Percentiles rank a stretch among this genome's conserved stretches.
These are phyloP conservation scores for Callaeas wilsoni DNA, from an alignment of 2,113 vertebrate species.

Conservation along the genomic window DNA sequence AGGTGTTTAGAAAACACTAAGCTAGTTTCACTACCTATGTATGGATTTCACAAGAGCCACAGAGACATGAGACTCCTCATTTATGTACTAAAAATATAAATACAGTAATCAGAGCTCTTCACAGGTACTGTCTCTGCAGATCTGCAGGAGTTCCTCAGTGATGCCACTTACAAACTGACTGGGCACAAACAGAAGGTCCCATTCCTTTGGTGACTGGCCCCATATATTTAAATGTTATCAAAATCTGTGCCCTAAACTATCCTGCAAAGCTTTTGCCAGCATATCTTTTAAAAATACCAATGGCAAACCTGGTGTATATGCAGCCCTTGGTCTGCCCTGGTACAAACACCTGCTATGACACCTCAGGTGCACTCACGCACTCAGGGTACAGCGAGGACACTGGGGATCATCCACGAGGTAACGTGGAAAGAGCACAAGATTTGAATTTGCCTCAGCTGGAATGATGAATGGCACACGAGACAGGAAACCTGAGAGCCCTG, in stretches of 20 bases:
- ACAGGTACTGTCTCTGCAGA: background rate
- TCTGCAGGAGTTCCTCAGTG: background rate
- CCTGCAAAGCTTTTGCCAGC: background rate
- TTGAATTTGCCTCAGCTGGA: background rate
- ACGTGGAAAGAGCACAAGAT: background rate
- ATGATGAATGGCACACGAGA: background rate
- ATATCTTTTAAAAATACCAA: background rate
- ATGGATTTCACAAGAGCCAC: background rate
- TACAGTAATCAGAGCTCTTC: background rate
- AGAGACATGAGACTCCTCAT: background rate
- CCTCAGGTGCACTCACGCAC: background rate
- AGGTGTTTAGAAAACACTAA: background rate
- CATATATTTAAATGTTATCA: background rate
- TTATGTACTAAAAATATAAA: background rate
- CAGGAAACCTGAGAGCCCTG: background rate
- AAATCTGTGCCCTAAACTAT: background rate
- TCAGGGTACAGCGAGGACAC: background rate
- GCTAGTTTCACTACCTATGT: background rate
- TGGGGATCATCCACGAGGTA: background rate
- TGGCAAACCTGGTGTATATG: background rate
- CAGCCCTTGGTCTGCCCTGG: background rate
- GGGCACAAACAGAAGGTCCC: background rate
- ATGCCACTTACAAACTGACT: background rate
- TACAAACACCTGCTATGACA: background rate
- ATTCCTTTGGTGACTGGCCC: background rate